phyloP scores from a whole-genome alignment of 2,113 vertebrate species.

The Clupea harengus region DNA sequence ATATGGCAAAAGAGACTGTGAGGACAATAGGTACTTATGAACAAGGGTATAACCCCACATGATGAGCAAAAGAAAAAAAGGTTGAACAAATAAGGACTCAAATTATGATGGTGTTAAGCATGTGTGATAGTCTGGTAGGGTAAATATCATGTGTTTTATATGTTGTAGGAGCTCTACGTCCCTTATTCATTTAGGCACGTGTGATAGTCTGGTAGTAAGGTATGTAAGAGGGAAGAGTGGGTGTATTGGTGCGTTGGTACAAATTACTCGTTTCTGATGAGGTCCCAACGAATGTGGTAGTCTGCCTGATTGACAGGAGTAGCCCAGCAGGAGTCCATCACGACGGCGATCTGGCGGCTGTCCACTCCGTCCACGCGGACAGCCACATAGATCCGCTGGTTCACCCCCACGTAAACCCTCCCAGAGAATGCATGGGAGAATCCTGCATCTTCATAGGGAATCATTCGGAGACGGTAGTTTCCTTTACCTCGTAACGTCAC shows the following conservation, averaged over 20 bases:
- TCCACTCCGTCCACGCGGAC: conserved; percentile 58
- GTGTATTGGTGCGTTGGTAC: too few relatives aligned
- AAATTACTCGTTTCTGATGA: conserved; percentile 57
- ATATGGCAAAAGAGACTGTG: not conserved
- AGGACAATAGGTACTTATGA: not conserved
- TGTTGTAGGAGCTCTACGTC: too few relatives aligned
- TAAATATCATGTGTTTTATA: too few relatives aligned
- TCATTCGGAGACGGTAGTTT: conserved; percentile 52
- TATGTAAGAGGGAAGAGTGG: too few relatives aligned
- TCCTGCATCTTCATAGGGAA: conserved; percentile 52
- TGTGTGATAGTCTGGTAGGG: too few relatives aligned
- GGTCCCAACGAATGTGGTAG: conserved; percentile 56
- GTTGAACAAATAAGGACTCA: too few relatives aligned
- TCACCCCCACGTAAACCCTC: conserved; percentile 33
- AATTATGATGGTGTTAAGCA: not conserved
- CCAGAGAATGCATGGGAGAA: conserved; percentile 47
- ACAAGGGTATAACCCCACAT: not conserved
- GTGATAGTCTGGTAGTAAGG: too few relatives aligned
- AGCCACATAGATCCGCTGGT: conserved; percentile 53
- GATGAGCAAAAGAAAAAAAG: too few relatives aligned
- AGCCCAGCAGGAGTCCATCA: conserved; percentile 66
- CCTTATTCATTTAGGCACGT: too few relatives aligned
- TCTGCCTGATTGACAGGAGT: conserved; percentile 51
- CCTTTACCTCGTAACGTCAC: conserved; percentile 56
- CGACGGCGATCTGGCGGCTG: conserved; percentile 47